Conservation (phyloP, 1,140 invertebrate genomes). For the Brachystomella parvula region DNA sequence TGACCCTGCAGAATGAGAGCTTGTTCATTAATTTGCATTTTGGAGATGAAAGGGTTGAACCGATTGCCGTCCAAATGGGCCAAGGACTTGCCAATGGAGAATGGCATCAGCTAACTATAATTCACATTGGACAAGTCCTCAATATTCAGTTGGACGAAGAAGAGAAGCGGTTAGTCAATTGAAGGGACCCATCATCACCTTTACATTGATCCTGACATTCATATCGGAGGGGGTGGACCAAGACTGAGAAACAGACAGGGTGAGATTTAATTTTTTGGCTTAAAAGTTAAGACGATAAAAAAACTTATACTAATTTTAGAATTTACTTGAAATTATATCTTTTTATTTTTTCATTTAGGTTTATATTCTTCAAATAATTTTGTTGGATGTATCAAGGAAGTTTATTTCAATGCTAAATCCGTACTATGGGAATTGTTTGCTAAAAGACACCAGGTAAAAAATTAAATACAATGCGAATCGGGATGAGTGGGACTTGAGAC, state of each 20-base stretch:
- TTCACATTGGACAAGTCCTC: constrained; percentile 63
- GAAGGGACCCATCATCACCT: constrained; percentile 64
- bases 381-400: constrained; percentile 78
- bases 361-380: constrained; percentile 51
- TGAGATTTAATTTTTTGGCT: constrained; percentile 24
- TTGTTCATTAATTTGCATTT: constrained; percentile 74
- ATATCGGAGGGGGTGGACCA: constrained; percentile 71
- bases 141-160: constrained; percentile 67
- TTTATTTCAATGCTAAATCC: constrained; percentile 85
- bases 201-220: constrained; percentile 86
- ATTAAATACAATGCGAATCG: constrained; percentile 4
- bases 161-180: constrained; percentile 58
- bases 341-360: constrained; percentile 40
- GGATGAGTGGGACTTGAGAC: not conserved
- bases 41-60: constrained; percentile 57
- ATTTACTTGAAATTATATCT: not conserved
- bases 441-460: constrained; percentile 49
- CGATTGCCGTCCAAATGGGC: constrained; percentile 47
- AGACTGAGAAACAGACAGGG: constrained; percentile 54
- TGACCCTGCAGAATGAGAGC: constrained; percentile 66
- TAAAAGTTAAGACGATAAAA: constrained; percentile 8
- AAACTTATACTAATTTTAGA: not conserved
- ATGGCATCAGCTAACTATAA: constrained; percentile 85
- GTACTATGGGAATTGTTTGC: constrained; percentile 78
- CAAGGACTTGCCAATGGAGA: constrained; percentile 60